These are phyloP conservation scores for Theretra japonica DNA, from an alignment of 2,888 invertebrate species.

Conservation along the genomic window DNA sequence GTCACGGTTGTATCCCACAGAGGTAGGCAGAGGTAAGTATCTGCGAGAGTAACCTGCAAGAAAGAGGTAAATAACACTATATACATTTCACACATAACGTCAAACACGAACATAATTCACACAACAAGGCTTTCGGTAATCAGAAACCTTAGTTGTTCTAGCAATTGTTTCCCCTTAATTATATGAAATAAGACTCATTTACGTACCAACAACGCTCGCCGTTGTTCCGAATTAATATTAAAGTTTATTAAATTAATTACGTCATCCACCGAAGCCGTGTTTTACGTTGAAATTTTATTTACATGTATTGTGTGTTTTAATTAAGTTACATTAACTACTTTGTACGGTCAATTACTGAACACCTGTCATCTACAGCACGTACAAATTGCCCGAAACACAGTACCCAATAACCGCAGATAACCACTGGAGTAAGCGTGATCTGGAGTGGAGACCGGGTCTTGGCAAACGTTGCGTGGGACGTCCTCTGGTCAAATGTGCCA, in stretches of 20 bases:
- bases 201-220: background rate
- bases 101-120: background rate
- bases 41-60: too few species aligned
- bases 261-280: background rate
- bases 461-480: too few species aligned
- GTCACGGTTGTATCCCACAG: too few species aligned
- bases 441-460: too few species aligned
- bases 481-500: too few species aligned
- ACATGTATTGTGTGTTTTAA: background rate
- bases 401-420: too few species aligned
- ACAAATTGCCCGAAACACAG: too few species aligned
- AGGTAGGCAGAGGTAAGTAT: too few species aligned
- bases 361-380: too few species aligned
- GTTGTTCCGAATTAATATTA: background rate
- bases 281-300: background rate
- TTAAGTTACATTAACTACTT: background rate
- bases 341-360: too few species aligned
- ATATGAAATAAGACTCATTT: background rate
- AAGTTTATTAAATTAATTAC: constrained; percentile 6
- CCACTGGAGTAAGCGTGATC: too few species aligned
- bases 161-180: background rate
- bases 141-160: constrained; percentile 17
- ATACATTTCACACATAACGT: background rate
- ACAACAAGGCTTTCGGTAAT: constrained; percentile 8
- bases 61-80: too few species aligned